These are phyloP conservation scores for Hycleus phaleratus DNA, from an alignment of 1,140 invertebrate genomes.

Conservation along the genomic window DNA sequence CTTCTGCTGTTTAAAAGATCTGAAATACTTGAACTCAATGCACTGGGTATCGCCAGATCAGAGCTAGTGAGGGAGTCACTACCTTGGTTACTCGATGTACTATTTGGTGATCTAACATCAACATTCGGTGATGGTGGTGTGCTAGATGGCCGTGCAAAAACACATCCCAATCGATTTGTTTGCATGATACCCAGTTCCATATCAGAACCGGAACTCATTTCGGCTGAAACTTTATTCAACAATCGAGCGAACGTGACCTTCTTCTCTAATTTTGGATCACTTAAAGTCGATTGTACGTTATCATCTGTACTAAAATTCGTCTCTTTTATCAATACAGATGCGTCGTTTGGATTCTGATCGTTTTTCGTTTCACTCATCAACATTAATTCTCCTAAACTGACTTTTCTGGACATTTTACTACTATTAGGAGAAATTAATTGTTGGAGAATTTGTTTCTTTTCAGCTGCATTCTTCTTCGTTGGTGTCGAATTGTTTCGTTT, in stretches of 20 bases:
- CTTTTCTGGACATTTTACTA: constrained; percentile 46
- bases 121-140: constrained; percentile 46
- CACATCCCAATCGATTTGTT: constrained; percentile 30
- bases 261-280: constrained; percentile 60
- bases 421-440: constrained; percentile 52
- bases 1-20: constrained; percentile 32
- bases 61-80: constrained; percentile 61
- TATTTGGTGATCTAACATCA: constrained; percentile 51
- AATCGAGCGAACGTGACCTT: constrained; percentile 68
- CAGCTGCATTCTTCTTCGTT: constrained; percentile 58
- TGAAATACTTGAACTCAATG: constrained; percentile 37
- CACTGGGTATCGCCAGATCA: constrained; percentile 46
- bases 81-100: constrained; percentile 58
- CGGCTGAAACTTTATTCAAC: constrained; percentile 61
- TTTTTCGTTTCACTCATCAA: constrained; percentile 52
- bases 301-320: constrained; percentile 48
- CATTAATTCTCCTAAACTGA: constrained; percentile 59
- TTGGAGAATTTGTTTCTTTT: constrained; percentile 67
- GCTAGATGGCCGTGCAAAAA: constrained; percentile 43
- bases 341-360: constrained; percentile 17
- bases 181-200: constrained; percentile 50
- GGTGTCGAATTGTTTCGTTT: constrained; percentile 65
- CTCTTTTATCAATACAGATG: constrained; percentile 41
- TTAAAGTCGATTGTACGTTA: constrained; percentile 46
- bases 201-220: constrained; percentile 62